These are phyloP conservation scores for Lucilia sericata DNA, from an alignment of 1,140 invertebrate species.

Conservation along the genomic window DNA sequence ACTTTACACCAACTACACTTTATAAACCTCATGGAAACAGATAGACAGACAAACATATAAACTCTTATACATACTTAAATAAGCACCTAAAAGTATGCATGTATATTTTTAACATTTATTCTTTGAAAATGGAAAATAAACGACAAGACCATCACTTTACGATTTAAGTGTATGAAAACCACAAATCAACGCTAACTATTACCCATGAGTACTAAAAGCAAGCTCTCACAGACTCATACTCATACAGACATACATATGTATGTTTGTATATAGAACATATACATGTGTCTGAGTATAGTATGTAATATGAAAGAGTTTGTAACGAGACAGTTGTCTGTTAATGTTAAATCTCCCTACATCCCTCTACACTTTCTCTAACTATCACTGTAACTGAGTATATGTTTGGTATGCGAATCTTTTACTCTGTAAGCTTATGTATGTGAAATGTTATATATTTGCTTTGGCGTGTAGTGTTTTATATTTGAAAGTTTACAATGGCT, in stretches of 20 bases:
- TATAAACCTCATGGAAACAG: not conserved
- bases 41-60: too few species aligned
- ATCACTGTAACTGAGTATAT: not conserved
- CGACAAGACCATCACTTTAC: too few species aligned
- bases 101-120: too few species aligned
- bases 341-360: not conserved
- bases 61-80: too few species aligned
- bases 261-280: too few species aligned
- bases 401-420: too few species aligned
- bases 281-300: not conserved
- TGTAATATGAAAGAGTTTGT: not conserved
- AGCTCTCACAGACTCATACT: too few species aligned
- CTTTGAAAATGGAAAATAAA: too few species aligned
- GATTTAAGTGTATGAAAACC: constrained; percentile 34
- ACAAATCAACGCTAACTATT: constrained; percentile 38
- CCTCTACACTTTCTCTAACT: not conserved
- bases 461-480: not conserved
- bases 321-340: constrained; percentile 8
- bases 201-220: constrained; percentile 7
- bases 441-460: not conserved
- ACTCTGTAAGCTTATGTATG: not conserved
- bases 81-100: too few species aligned
- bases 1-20: not conserved
- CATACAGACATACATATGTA: not conserved
- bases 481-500: constrained; percentile 13